A percentile compares a stretch with the other conserved stretches of the same genome.
Evolutionary conservation across 2,797 vertebrate species (phyloP).

Genomic region (Chaetophractus vellerosus): DNA sequence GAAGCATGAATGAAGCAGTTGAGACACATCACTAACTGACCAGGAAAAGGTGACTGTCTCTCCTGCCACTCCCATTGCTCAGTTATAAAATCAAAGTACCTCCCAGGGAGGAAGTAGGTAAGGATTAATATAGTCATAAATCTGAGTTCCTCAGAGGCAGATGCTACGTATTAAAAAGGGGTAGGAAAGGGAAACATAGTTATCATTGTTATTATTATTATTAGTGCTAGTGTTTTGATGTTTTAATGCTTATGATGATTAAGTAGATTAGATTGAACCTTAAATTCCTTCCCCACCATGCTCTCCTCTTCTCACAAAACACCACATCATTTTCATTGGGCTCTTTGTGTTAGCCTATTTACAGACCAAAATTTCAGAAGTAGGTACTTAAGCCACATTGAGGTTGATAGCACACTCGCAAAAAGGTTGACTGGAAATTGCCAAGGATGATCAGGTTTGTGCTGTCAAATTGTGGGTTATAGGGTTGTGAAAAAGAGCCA

Average conservation of each 20-base stretch:
- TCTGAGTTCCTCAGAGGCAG: conserved; percentile 37
- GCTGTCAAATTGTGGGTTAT: not conserved
- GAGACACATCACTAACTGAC: not conserved
- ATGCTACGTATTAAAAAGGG: not conserved
- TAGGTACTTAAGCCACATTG: not conserved
- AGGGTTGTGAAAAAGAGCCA: not conserved
- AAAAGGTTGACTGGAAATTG: not conserved
- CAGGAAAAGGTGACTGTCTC: not conserved
- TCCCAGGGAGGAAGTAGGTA: conserved; percentile 21
- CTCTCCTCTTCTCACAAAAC: not conserved
- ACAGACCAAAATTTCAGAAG: conserved; percentile 7
- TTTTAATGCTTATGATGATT: conserved; percentile 21
- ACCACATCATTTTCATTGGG: not conserved
- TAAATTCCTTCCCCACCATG: not conserved
- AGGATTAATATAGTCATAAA: conserved; percentile 13
- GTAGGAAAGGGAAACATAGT: not conserved
- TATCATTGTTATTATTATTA: not conserved
- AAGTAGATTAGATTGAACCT: conserved; percentile 44
- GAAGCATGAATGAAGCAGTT: not conserved
- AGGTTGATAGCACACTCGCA: conserved; percentile 18
- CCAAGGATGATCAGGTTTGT: not conserved
- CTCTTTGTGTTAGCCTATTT: conserved; percentile 1
- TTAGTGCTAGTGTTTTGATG: conserved; percentile 37
- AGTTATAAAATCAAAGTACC: not conserved
- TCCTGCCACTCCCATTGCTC: not conserved